Evolutionary conservation across 2,888 invertebrate species (phyloP), one percentile per base, ranked within the genome.

Genomic region (Drosophila setosimentum): DNA sequence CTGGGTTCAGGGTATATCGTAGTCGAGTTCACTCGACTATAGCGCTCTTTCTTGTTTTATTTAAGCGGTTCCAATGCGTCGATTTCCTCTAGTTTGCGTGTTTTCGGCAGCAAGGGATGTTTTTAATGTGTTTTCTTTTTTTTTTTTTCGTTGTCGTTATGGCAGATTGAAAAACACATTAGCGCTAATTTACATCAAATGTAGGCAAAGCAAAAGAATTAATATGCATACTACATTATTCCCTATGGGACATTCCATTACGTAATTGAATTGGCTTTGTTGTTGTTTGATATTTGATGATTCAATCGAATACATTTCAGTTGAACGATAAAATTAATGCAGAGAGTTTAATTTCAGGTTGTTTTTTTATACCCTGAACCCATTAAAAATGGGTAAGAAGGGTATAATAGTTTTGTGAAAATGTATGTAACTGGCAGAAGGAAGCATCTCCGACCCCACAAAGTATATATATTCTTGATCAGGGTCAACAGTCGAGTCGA

Each of bases 151-250:
- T 6, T 18, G 40, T 35, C 29, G 24, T 59, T 62, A 27, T 62
- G 64, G 30, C 24, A 42, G 58, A 51, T 45, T 69, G 51, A 55
- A 63, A 54, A 29, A 50, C 45, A 67, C 61, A 80, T 80, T 78
- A 68, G 18, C 67, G 58, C 40, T 66, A 60, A 64, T 71, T 59
- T 67, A 40, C 48, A 40, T 59, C 42, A 18, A 24, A 24, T 30
- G 32, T 55, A 16, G 40, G 42, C 32, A 37, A 33, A 16, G 40
- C 21, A 5, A 16, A 40, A 21, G 30, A 48, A 58, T 54, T 50
- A 32, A 73, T 58, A 30, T 21, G 27, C 18, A 33, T 42, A 37
- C n/a, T 3, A 37, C 33, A 42, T 29, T 6, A 51, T 33, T 21
- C 42, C 33, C 51, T 21, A 45, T 32, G 45, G 18, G 30, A 37